Conservation (phyloP, 2,888 invertebrate species). For the Dasypogon diadema region DNA sequence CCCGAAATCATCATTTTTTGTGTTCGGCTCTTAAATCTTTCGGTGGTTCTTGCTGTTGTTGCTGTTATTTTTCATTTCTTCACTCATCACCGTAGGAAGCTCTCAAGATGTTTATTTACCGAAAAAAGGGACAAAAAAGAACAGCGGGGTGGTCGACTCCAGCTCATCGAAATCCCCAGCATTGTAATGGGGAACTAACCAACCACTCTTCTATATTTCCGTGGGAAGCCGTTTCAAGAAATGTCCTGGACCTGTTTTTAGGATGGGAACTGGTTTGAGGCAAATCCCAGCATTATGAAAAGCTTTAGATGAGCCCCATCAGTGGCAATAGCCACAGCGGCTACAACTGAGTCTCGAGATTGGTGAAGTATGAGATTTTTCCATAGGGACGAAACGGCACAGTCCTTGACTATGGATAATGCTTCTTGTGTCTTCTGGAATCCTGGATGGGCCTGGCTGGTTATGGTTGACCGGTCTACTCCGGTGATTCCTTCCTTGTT, state of each 20-base stretch:
- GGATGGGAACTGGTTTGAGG: background rate
- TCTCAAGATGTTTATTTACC: constrained; percentile 36
- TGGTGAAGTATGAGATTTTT: background rate
- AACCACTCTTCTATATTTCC: background rate
- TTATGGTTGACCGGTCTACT: background rate
- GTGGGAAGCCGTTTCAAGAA: background rate
- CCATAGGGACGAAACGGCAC: background rate
- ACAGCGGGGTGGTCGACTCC: background rate
- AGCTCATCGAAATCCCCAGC: background rate
- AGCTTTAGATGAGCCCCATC: constrained; percentile 12
- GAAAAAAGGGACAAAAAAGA: constrained; percentile 6
- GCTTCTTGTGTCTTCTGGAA: constrained; percentile 4
- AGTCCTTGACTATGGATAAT: background rate
- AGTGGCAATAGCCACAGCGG: background rate
- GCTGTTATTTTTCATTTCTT: background rate
- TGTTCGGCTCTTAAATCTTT: constrained; percentile 15
- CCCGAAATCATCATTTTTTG: constrained; percentile 20
- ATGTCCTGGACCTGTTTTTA: too few relatives aligned
- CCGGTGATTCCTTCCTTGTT: constrained; percentile 12
- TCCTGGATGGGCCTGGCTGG: background rate
- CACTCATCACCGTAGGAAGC: constrained; percentile 6
- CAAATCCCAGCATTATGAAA: constrained; percentile 39
- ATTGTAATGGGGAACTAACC: background rate
- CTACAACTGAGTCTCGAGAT: background rate
- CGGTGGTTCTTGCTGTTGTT: constrained; percentile 5